Evolutionary conservation across 1,140 invertebrate species (phyloP).

Genomic region (Ips nitidus): DNA sequence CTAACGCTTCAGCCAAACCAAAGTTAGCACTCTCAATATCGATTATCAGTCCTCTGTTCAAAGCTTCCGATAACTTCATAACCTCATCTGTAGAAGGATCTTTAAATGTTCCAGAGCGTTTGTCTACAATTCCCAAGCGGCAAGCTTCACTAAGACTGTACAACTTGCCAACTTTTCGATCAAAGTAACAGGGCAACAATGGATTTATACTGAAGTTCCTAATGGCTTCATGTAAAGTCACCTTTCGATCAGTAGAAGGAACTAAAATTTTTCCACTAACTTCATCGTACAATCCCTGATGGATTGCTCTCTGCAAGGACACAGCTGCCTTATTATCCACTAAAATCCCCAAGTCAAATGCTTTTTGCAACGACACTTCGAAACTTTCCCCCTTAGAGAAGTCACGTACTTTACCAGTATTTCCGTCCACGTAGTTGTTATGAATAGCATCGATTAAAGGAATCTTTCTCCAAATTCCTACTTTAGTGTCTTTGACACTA

Average conservation of each 20-base stretch:
- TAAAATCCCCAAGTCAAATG: slow-evolving; percentile 77
- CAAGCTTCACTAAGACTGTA: slow-evolving; percentile 77
- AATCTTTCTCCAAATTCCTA: slow-evolving; percentile 73
- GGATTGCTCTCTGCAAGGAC: slow-evolving; percentile 83
- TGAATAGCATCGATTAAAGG: slow-evolving; percentile 75
- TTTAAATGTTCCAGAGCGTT: slow-evolving; percentile 74
- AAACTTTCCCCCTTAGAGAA: slow-evolving; percentile 63
- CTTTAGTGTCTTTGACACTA: slow-evolving; percentile 77
- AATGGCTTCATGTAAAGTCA: slow-evolving; percentile 84
- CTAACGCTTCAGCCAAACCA: slow-evolving; percentile 78
- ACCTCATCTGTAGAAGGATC: slow-evolving; percentile 67
- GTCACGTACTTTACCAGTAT: slow-evolving; percentile 71
- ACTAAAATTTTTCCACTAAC: slow-evolving; percentile 79
- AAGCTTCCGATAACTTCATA: slow-evolving; percentile 70
- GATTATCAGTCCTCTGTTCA: slow-evolving; percentile 75
- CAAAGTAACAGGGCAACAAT: slow-evolving; percentile 77
- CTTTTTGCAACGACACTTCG: slow-evolving; percentile 75
- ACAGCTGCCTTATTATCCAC: slow-evolving; percentile 78
- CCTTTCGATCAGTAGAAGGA: slow-evolving; percentile 70
- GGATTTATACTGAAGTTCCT: slow-evolving; percentile 77
- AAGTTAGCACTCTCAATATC: slow-evolving; percentile 83
- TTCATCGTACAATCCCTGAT: slow-evolving; percentile 83
- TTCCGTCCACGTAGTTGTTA: slow-evolving; percentile 71
- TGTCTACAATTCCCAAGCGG: slow-evolving; percentile 79
- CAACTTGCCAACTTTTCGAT: slow-evolving; percentile 68